phyloP scores from a whole-genome alignment of 1,140 invertebrate species.

The Phortica variegata region DNA sequence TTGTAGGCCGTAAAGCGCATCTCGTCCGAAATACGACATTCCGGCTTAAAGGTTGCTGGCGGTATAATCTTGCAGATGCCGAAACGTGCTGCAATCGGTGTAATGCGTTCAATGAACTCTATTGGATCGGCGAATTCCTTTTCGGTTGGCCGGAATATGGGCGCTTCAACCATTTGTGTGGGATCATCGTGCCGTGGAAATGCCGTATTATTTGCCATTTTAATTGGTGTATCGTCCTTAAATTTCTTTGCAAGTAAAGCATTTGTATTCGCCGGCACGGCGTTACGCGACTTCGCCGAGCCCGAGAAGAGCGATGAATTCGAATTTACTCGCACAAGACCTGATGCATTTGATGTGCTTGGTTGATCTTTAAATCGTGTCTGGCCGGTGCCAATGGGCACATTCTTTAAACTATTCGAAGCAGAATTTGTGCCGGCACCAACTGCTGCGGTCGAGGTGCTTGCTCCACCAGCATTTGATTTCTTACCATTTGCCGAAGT shows the following conservation, averaged over 20 bases:
- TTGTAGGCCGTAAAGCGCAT: slow-evolving; percentile 88
- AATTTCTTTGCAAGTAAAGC: slow-evolving; percentile 38
- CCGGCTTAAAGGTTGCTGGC: slow-evolving; percentile 83
- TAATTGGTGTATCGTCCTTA: slow-evolving; percentile 53
- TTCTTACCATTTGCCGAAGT: slow-evolving; percentile 14
- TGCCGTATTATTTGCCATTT: slow-evolving; percentile 60
- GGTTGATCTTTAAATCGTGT: slow-evolving; percentile 45
- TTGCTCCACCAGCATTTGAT: background rate
- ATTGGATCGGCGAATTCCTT: slow-evolving; percentile 89
- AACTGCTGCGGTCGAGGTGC: slow-evolving; percentile 5
- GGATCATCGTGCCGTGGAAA: slow-evolving; percentile 61
- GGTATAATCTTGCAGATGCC: slow-evolving; percentile 89
- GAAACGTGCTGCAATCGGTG: slow-evolving; percentile 74
- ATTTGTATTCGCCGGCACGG: slow-evolving; percentile 13
- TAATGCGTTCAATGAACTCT: slow-evolving; percentile 84
- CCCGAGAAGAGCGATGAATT: slow-evolving; percentile 49
- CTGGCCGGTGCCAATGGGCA: slow-evolving; percentile 63
- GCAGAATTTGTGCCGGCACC: slow-evolving; percentile 6
- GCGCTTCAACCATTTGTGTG: slow-evolving; percentile 74
- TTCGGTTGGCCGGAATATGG: slow-evolving; percentile 78
- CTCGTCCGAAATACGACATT: slow-evolving; percentile 82
- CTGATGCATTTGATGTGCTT: slow-evolving; percentile 27
- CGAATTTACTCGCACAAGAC: slow-evolving; percentile 44
- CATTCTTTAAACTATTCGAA: slow-evolving; percentile 56
- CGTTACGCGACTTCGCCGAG: slow-evolving; percentile 45